Conservation (phyloP, 2,888 invertebrate genomes). For the Nomada fabriciana region DNA sequence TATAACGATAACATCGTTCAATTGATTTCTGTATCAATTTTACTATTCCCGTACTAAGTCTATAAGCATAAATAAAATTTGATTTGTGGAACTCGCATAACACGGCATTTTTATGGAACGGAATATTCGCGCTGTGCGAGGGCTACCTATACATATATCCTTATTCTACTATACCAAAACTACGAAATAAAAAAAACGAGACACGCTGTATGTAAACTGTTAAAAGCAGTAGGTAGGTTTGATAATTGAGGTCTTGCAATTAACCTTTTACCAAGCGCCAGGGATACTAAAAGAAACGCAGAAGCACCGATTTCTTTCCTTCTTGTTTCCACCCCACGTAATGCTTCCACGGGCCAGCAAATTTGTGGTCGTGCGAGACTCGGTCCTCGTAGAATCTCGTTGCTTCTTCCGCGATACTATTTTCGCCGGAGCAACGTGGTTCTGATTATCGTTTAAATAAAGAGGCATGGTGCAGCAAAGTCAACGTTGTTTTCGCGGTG, state of each 20-base stretch:
- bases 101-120: too few species aligned
- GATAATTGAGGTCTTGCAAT: slow-evolving; percentile 4
- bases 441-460: slow-evolving; percentile 25
- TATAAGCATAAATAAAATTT: too few species aligned
- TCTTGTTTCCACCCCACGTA: background rate
- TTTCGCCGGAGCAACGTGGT: background rate
- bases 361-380: background rate
- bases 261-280: background rate
- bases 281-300: background rate
- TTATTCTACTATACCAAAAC: too few species aligned
- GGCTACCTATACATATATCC: too few species aligned
- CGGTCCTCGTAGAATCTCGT: background rate
- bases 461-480: background rate
- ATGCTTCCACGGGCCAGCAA: background rate
- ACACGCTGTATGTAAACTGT: background rate
- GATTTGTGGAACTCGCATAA: too few species aligned
- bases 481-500: background rate
- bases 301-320: slow-evolving; percentile 18
- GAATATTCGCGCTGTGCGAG: too few species aligned
- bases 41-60: too few species aligned
- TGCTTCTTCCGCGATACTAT: background rate
- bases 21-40: too few species aligned
- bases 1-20: too few species aligned
- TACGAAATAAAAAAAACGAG: background rate
- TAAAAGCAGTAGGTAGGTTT: background rate